Evolutionary conservation across 2,797 vertebrate species (phyloP).

Genomic region (Rhinophrynus dorsalis): DNA sequence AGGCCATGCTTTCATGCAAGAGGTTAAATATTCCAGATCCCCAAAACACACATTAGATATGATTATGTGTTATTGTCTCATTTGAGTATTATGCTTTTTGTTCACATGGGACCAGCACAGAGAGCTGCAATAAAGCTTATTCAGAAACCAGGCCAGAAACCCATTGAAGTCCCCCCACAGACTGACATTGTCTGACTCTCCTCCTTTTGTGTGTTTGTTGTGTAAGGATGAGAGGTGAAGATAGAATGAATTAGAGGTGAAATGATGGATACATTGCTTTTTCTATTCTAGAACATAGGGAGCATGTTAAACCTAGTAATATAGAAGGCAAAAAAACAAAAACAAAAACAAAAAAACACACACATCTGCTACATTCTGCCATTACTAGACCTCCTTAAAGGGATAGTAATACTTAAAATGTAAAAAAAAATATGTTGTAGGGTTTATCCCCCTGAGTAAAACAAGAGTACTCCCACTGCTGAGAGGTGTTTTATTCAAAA

Average conservation of each 20-base stretch:
- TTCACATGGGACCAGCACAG: slow-evolving; percentile 14
- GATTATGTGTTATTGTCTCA: slow-evolving; percentile 48
- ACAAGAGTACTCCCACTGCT: no score
- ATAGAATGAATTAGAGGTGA: neutral
- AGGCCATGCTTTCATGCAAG: no score
- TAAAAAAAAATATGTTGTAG: no score
- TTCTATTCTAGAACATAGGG: neutral
- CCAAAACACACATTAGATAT: slow-evolving; percentile 14
- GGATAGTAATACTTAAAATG: no score
- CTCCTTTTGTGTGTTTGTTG: neutral
- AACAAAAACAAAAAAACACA: no score
- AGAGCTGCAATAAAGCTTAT: slow-evolving; percentile 24
- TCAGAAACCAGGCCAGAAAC: neutral
- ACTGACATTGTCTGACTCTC: neutral
- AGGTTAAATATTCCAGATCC: slow-evolving; percentile 4
- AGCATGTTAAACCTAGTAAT: no score
- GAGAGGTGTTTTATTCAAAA: no score
- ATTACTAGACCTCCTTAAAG: no score
- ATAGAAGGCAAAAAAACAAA: no score
- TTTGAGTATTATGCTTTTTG: slow-evolving; percentile 30
- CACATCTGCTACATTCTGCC: no score
- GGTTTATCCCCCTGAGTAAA: no score
- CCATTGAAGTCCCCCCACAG: neutral
- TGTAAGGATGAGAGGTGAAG: neutral
- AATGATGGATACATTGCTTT: neutral